Base-by-base conservation (phyloP, 2,797 vertebrate species). In the Enoplosus armatus region DNA sequence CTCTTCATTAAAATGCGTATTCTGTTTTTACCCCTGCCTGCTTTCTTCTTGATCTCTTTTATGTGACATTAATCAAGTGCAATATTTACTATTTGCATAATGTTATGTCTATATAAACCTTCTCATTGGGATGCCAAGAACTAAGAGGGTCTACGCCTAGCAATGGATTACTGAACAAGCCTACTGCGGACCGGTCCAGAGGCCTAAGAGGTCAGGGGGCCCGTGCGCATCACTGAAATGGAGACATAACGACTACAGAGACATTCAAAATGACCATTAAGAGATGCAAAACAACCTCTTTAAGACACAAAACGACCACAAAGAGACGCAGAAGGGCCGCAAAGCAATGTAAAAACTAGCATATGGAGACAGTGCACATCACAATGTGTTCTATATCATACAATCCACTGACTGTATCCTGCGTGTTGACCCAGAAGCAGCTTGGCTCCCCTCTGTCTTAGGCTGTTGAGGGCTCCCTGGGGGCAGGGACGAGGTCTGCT, bases 1-100 rank as follows among this genome's bases (percentile, higher is more conserved):
- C 43, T 63, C 62, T 37, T 87, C 81, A 94, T 88, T 94, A 93
- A 94, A 95, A 75, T 83, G 55, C 12, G 29, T 75, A 33, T 50
- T 54, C 10, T 79, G 41, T 82, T 90, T 92, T 64, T 62, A 84
- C 31, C 47, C 66, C 51, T 64, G 58, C 22, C 31, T 80, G 22
- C 56, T 45, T 45, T 59, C 2, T 43, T 35, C 8, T 37, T 37
- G 2, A 20, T 62, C 51, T 79, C 0, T 47, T 61, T 8, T 12
- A 18, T 66, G 33, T 48, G 22, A 47, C 39, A 31, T n/a, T 35
- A 62, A 47, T 20, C 2, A 43, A 26, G 8, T 6, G 2, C 9
- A 58, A 9, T 27, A 47, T 70, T 47, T 39, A 53, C 29, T 27
- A 7, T 26, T n/a, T n/a, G 8, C 12, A 61, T 47, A 39, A 55